Percentiles rank a stretch among this genome's conserved stretches.
Evolutionary conservation across 2,888 invertebrate genomes (phyloP).

Genomic region (Troides helena): DNA sequence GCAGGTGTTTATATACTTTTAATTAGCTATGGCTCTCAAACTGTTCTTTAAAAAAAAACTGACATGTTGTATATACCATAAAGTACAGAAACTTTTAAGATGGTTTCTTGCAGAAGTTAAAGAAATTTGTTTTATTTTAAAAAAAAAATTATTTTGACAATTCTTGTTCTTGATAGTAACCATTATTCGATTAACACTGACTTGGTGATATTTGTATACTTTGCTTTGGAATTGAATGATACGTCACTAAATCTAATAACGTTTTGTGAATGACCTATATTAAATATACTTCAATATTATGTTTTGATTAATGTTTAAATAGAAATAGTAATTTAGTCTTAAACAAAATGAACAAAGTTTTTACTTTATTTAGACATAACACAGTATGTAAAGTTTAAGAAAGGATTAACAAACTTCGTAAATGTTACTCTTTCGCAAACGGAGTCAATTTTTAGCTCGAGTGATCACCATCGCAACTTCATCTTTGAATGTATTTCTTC

Average conservation of each 20-base stretch:
- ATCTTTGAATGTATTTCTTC: not conserved
- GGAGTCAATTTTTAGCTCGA: conserved; percentile 67
- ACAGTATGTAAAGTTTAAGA: not conserved
- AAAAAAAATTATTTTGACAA: not conserved
- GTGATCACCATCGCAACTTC: conserved; percentile 34
- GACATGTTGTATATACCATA: no score
- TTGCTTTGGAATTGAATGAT: not conserved
- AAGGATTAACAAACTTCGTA: not conserved
- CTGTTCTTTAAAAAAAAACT: no score
- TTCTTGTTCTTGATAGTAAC: not conserved
- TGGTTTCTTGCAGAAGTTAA: no score
- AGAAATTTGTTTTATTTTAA: not conserved
- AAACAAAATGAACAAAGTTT: not conserved
- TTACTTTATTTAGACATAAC: not conserved
- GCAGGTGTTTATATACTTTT: no score
- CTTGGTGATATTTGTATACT: not conserved
- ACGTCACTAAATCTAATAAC: not conserved
- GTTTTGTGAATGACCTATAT: not conserved
- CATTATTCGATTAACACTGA: not conserved
- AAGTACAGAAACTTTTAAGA: no score
- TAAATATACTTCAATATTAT: not conserved
- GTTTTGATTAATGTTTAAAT: not conserved
- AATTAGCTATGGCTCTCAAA: no score
- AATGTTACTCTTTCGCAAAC: conserved; percentile 31
- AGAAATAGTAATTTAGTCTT: no score